phyloP scores from a whole-genome alignment of 2,797 vertebrate genomes.

The Acrossocheilus fasciatus region DNA sequence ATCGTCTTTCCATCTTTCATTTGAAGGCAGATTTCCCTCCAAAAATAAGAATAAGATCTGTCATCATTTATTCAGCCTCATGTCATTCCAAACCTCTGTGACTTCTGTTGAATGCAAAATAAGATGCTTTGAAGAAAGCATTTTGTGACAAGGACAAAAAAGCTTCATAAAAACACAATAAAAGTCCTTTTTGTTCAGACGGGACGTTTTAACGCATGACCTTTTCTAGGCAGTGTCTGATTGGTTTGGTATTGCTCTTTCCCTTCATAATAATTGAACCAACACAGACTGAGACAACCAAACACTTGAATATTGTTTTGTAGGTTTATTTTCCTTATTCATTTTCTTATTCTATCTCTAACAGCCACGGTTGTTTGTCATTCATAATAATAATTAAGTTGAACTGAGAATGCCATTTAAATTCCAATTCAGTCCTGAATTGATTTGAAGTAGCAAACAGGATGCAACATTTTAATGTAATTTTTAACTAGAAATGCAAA shows the following conservation, averaged over 20 bases:
- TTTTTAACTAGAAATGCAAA: neutral
- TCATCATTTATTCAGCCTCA: constrained; percentile 17
- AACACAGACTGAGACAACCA: neutral
- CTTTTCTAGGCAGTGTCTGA: neutral
- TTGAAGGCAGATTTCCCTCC: neutral
- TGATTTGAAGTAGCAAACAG: neutral
- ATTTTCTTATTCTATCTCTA: neutral
- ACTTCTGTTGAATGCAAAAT: neutral
- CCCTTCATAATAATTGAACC: neutral
- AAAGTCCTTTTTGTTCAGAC: neutral
- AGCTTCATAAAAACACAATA: neutral
- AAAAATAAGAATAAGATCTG: constrained; percentile 15
- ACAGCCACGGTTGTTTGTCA: neutral
- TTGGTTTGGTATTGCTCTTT: neutral
- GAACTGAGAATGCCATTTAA: neutral
- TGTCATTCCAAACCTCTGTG: constrained; percentile 10
- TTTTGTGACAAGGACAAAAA: neutral
- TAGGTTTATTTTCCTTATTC: neutral
- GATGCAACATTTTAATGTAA: neutral
- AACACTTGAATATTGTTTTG: neutral
- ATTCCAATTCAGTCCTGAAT: neutral
- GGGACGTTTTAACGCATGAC: neutral
- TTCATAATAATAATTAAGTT: neutral
- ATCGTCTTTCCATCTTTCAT: neutral
- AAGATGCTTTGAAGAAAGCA: neutral